Evolutionary conservation across 1,140 invertebrate genomes (phyloP).

Genomic region (Pissodes strobi): DNA sequence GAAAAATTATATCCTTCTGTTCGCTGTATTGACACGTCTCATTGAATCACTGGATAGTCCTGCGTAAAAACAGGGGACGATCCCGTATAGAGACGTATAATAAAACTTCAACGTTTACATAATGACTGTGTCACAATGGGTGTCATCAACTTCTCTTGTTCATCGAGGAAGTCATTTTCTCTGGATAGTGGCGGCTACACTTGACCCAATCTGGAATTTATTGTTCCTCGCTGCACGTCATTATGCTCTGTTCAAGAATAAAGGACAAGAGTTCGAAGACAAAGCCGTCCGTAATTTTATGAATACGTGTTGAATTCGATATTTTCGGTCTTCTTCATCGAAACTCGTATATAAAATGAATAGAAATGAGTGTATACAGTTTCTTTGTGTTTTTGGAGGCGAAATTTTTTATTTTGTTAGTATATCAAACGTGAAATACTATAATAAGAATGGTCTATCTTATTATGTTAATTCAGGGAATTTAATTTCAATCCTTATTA

Average conservation of each 20-base stretch:
- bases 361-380: too few species aligned
- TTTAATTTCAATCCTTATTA: too few species aligned
- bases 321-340: neutral
- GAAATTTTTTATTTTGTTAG: too few species aligned
- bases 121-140: constrained; percentile 52
- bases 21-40: constrained; percentile 9
- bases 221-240: constrained; percentile 35
- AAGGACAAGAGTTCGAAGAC: constrained; percentile 9
- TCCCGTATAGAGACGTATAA: constrained; percentile 36
- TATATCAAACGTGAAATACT: too few species aligned
- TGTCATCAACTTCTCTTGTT: constrained; percentile 53
- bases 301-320: neutral
- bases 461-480: too few species aligned
- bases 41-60: constrained; percentile 1
- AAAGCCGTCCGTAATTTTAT: constrained; percentile 9
- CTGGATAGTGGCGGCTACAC: constrained; percentile 43
- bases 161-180: constrained; percentile 52
- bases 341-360: too few species aligned
- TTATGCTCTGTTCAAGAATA: constrained; percentile 23
- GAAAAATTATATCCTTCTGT: too few species aligned
- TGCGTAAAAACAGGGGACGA: constrained; percentile 16
- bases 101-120: constrained; percentile 51
- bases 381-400: too few species aligned
- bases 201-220: constrained; percentile 48
- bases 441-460: too few species aligned